These are phyloP conservation scores for Magallana gigas DNA, from an alignment of 1,140 invertebrate genomes.

Conservation along the genomic window DNA sequence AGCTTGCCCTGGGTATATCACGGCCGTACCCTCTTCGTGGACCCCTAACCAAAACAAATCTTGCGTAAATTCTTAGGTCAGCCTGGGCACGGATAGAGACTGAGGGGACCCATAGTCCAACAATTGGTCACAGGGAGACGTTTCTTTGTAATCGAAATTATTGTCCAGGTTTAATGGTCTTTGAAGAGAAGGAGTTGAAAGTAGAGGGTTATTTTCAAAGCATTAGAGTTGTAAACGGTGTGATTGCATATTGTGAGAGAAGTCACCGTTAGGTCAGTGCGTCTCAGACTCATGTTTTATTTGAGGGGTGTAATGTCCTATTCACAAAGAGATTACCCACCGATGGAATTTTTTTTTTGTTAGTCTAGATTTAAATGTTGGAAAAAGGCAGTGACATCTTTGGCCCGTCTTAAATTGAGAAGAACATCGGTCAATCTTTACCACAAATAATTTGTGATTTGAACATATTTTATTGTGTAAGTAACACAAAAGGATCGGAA, in stretches of 20 bases:
- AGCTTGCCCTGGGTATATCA: background rate
- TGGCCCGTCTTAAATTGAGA: too few relatives aligned
- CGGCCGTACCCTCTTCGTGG: background rate
- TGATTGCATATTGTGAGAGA: conserved; percentile 25
- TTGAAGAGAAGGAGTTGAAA: conserved; percentile 20
- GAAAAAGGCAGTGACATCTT: too few relatives aligned
- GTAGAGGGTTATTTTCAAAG: conserved; percentile 16
- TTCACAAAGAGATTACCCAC: background rate
- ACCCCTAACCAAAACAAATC: conserved; percentile 19
- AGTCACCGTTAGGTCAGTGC: conserved; percentile 23
- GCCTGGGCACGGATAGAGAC: background rate
- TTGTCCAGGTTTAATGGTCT: conserved; percentile 18
- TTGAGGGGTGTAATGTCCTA: background rate
- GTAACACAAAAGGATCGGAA: too few relatives aligned
- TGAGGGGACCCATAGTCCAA: background rate
- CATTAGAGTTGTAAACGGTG: background rate
- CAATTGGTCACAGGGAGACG: conserved; percentile 10
- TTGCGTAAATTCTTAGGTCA: conserved; percentile 29
- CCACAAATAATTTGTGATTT: too few relatives aligned
- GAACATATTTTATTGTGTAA: too few relatives aligned
- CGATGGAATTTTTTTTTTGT: background rate
- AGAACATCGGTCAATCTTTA: too few relatives aligned
- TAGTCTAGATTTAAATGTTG: too few relatives aligned
- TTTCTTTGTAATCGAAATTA: conserved; percentile 12
- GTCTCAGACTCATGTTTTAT: background rate